Conservation (phyloP, 1,140 invertebrate genomes). For the Meloidogyne chitwoodi region DNA sequence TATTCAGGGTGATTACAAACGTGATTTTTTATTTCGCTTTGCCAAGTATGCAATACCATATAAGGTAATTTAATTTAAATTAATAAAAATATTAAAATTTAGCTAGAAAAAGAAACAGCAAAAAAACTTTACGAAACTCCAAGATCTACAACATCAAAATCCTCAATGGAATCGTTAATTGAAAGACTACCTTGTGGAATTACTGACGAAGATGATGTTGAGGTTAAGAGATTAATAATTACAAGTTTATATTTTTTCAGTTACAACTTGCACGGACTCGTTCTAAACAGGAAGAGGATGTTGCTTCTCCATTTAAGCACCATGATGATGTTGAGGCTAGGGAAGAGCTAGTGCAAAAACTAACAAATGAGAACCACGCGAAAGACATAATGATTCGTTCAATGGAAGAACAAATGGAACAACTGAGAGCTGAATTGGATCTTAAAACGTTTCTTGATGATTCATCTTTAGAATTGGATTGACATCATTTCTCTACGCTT, state of each 20-base stretch:
- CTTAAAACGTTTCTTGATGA: neutral
- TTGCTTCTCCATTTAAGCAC: constrained; percentile 1
- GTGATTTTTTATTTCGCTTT: constrained; percentile 18
- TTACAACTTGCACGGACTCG: constrained; percentile 6
- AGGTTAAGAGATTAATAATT: neutral
- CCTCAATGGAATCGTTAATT: neutral
- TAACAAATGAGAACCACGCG: neutral
- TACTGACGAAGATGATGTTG: neutral
- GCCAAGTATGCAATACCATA: constrained; percentile 15
- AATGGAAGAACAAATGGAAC: neutral
- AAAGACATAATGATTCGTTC: neutral
- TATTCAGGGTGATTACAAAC: constrained; percentile 17
- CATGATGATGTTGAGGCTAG: constrained; percentile 15
- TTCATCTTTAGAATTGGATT: neutral
- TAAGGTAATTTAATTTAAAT: neutral
- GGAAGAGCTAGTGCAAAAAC: neutral
- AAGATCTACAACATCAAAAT: neutral
- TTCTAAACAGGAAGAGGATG: constrained; percentile 17
- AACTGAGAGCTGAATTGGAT: neutral
- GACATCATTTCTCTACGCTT: neutral
- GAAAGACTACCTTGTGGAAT: constrained; percentile 3
- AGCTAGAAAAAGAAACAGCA: neutral
- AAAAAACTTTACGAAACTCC: constrained; percentile 2
- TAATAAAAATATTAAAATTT: neutral
- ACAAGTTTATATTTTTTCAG: neutral